Conservation (phyloP, 2,113 vertebrate genomes). For the Diphyllodes magnificus region DNA sequence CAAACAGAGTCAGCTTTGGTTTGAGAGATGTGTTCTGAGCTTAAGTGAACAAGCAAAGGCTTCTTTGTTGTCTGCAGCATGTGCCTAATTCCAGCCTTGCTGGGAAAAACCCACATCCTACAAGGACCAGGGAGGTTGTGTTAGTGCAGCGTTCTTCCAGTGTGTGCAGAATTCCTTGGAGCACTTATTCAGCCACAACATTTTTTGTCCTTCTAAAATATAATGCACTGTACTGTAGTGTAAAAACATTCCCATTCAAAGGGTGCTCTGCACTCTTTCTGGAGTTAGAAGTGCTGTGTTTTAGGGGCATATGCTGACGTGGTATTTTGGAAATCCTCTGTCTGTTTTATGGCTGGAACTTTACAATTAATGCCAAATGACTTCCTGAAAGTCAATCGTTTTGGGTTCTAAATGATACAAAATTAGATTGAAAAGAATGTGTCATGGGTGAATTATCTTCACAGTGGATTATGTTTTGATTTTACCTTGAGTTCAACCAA, state of each 20-base stretch:
- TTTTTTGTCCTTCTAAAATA: neutral
- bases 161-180: neutral
- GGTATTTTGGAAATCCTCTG: neutral
- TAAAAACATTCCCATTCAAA: neutral
- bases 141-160: neutral
- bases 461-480: neutral
- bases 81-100: constrained; percentile 6
- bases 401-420: neutral
- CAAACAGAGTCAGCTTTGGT: neutral
- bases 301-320: neutral
- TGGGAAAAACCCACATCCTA: constrained; percentile 41
- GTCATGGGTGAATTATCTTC: neutral
- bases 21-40: constrained; percentile 27
- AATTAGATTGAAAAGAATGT: neutral
- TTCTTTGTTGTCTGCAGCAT: constrained; percentile 41
- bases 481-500: neutral
- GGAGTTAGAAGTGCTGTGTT: neutral
- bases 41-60: constrained; percentile 26
- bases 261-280: neutral
- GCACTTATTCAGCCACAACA: neutral
- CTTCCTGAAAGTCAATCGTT: neutral
- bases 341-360: neutral
- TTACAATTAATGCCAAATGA: neutral
- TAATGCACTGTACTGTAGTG: neutral
- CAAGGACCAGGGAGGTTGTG: neutral